Conservation (phyloP, 2,888 invertebrate genomes). For the Brachypalpus laphriformis region DNA sequence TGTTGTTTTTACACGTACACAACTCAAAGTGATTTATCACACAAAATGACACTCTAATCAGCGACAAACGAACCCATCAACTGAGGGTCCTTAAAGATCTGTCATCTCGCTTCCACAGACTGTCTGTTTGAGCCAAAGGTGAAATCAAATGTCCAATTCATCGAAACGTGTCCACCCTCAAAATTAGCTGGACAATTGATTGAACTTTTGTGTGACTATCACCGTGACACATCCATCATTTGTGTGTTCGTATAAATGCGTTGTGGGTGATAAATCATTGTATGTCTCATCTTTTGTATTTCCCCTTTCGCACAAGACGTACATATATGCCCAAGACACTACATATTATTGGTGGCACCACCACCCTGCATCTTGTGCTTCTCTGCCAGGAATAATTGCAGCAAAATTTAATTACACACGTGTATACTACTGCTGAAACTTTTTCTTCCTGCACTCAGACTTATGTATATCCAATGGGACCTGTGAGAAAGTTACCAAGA, state of each 20-base stretch:
- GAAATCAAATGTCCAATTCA: constrained; percentile 30
- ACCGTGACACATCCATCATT: constrained; percentile 33
- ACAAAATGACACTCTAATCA: constrained; percentile 45
- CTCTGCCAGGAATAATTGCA: not conserved
- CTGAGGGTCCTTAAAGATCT: constrained; percentile 18
- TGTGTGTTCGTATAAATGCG: constrained; percentile 7
- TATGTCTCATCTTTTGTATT: not conserved
- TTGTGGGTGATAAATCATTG: constrained; percentile 37
- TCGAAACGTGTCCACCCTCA: constrained; percentile 23
- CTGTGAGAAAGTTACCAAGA: not conserved
- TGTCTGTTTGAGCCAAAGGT: constrained; percentile 24
- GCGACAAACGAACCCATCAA: constrained; percentile 32
- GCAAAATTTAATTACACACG: constrained; percentile 9
- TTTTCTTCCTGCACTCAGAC: not conserved
- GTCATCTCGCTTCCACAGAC: constrained; percentile 19
- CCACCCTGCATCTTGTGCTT: not conserved
- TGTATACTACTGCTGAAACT: not conserved
- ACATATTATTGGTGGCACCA: not conserved
- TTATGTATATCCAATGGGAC: not conserved
- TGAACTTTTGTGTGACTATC: constrained; percentile 40
- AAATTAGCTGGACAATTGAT: constrained; percentile 48
- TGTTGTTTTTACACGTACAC: constrained; percentile 8
- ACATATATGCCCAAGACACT: not conserved
- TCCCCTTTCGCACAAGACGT: not conserved
- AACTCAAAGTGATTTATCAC: constrained; percentile 35